phyloP scores from a whole-genome alignment of 2,797 vertebrate species.

The Acanthurus tractus region DNA sequence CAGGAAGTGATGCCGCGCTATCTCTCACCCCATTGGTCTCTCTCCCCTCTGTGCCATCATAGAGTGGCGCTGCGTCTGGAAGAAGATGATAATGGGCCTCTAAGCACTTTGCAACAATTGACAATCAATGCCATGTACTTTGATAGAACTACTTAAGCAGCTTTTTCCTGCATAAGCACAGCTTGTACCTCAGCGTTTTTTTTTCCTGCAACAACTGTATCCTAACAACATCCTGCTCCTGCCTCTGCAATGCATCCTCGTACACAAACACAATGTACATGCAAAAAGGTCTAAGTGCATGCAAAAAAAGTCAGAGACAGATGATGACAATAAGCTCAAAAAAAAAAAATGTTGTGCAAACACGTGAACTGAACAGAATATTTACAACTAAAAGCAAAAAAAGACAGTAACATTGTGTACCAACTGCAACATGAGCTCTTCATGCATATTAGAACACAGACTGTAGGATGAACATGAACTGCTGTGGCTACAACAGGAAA shows the following conservation, averaged over 20 bases:
- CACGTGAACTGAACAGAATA: slow-evolving; percentile 32
- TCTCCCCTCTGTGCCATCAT: slow-evolving; percentile 80
- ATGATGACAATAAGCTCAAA: slow-evolving; percentile 27
- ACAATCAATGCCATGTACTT: slow-evolving; percentile 27
- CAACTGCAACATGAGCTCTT: slow-evolving; percentile 19
- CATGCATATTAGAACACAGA: slow-evolving; percentile 58
- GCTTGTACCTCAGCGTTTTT: slow-evolving; percentile 9
- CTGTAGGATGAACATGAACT: slow-evolving; percentile 22
- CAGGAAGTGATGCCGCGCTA: slow-evolving; percentile 77
- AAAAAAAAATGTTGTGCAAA: slow-evolving; percentile 1
- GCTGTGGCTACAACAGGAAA: slow-evolving; percentile 10
- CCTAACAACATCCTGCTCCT: slow-evolving; percentile 27
- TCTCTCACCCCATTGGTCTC: slow-evolving; percentile 78
- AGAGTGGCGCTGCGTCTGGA: slow-evolving; percentile 82
- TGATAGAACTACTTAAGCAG: slow-evolving; percentile 14
- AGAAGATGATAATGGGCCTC: slow-evolving; percentile 78
- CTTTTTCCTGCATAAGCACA: slow-evolving; percentile 17
- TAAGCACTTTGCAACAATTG: slow-evolving; percentile 67
- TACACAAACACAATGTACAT: slow-evolving; percentile 46
- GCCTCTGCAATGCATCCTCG: slow-evolving; percentile 10
- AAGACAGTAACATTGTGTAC: slow-evolving; percentile 7
- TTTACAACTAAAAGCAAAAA: slow-evolving; percentile 16
- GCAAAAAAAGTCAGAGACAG: slow-evolving; percentile 10
- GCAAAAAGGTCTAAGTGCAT: background rate
- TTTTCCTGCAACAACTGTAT: slow-evolving; percentile 8